Evolutionary conservation across 2,888 invertebrate species (phyloP), one percentile per base, ranked within the genome.

Genomic region (Ectropis crepuscularia): DNA sequence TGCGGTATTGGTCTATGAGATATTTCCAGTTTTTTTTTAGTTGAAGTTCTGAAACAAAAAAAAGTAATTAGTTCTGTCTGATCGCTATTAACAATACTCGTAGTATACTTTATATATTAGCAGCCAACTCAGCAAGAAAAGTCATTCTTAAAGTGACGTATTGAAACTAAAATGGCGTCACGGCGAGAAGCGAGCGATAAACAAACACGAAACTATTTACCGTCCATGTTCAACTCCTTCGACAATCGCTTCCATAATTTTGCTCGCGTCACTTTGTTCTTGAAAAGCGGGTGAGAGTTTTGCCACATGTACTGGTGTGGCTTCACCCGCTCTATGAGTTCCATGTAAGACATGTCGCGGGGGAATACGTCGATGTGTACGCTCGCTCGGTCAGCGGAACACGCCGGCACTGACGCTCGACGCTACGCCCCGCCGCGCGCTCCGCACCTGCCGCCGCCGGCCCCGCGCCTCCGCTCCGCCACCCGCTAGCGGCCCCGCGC

Each of bases 11-110:
- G 63, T 80, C 80, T 49, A 75, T 78, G 4, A 78, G 61, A 11
- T 79, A 74, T 61, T 79, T 80, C 79, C 79, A 80, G 36, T 74
- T 63, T 59, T 76, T 79, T 50, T 67, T 72, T 9, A 80, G 6
- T 36, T 63, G 38, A 6, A 42, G 48, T 53, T 74, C 79, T 80
- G 76, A 9, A 71, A 68, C 6, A 41, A 51, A 6, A 51, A 42
- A 41, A 41, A 4, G 4, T 41, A 41, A 41, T 41, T 41, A 7
- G 8, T 8, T 9, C 41, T 7, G 41, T 7, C 41, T 5, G 10
- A 6, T 10, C 0, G 41, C 8, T 41, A 8, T 10, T 6, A 41
- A 7, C 41, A 41, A 41, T 4, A n/a, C n/a, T n/a, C n/a, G n/a
- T n/a, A 54, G 36, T 6, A 51, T 8, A 47, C 16, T 28, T 28